Conservation (phyloP, 2,797 vertebrate species). For the Necrosyrtes monachus region DNA sequence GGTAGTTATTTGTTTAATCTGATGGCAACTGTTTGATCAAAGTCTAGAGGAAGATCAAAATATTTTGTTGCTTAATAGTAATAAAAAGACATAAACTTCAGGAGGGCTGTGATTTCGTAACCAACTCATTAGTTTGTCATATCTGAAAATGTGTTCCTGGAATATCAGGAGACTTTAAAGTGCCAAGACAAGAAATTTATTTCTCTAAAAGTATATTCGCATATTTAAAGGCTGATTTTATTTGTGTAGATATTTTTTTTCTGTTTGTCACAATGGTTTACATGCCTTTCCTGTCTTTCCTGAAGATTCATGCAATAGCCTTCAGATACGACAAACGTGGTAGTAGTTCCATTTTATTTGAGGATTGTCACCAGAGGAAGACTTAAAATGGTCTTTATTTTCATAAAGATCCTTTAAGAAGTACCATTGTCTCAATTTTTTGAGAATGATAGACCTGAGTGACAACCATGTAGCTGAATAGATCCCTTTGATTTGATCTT, state of each 20-base stretch:
- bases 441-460: background rate
- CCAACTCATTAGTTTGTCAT: background rate
- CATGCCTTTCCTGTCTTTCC: background rate
- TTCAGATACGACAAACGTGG: fast-evolving
- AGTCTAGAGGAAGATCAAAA: background rate
- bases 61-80: background rate
- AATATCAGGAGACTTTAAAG: background rate
- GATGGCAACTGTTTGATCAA: background rate
- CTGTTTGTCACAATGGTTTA: background rate
- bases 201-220: background rate
- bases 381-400: background rate
- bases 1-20: background rate
- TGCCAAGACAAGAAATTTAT: background rate
- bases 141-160: background rate
- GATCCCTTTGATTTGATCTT: background rate
- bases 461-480: background rate
- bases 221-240: background rate
- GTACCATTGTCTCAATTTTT: background rate
- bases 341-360: background rate
- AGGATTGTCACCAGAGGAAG: background rate
- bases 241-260: background rate
- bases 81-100: background rate
- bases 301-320: background rate
- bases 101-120: background rate
- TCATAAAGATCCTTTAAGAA: background rate